These are phyloP conservation scores for Apistogramma diplotaenia DNA, from an alignment of 2,113 vertebrate species.

Conservation along the genomic window DNA sequence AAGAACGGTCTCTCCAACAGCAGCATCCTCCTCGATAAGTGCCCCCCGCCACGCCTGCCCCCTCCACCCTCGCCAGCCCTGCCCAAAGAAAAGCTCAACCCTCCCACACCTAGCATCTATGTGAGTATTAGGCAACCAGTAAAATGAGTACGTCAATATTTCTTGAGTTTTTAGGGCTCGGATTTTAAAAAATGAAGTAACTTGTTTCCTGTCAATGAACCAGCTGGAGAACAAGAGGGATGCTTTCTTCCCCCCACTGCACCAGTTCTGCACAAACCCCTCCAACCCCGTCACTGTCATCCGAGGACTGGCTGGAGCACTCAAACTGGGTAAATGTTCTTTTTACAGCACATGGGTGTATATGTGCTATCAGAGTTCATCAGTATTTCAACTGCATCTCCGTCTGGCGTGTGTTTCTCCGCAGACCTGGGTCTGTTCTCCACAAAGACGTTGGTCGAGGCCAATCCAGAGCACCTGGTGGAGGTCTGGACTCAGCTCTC, in stretches of 20 bases:
- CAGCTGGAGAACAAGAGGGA: conserved; percentile 99
- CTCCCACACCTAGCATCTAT: conserved; percentile 99
- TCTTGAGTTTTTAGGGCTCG: fast-evolving
- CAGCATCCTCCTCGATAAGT: conserved; percentile 97
- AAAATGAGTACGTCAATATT: background rate
- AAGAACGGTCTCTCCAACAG: conserved; percentile 97
- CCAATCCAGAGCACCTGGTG: conserved; percentile 96
- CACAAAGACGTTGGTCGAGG: conserved; percentile 98
- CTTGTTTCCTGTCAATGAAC: conserved; percentile 7
- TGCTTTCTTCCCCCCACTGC: conserved; percentile 97
- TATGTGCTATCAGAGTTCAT: background rate
- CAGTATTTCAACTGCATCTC: background rate
- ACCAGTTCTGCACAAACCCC: conserved; percentile 99
- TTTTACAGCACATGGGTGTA: background rate
- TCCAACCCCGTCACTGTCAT: conserved; percentile 99
- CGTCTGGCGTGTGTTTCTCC: background rate
- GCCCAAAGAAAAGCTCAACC: conserved; percentile 99
- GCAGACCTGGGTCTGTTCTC: conserved; percentile 97
- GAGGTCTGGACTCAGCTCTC: conserved; percentile 97
- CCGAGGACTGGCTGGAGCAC: conserved; percentile 97
- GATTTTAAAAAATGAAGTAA: background rate
- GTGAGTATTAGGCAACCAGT: conserved; percentile 79
- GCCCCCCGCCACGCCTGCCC: conserved; percentile 94
- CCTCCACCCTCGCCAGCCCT: conserved; percentile 91
- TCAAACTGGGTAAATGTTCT: conserved; percentile 82